These are phyloP conservation scores for Muschampia staudingeri DNA, from an alignment of 2,888 invertebrate species.

Conservation along the genomic window DNA sequence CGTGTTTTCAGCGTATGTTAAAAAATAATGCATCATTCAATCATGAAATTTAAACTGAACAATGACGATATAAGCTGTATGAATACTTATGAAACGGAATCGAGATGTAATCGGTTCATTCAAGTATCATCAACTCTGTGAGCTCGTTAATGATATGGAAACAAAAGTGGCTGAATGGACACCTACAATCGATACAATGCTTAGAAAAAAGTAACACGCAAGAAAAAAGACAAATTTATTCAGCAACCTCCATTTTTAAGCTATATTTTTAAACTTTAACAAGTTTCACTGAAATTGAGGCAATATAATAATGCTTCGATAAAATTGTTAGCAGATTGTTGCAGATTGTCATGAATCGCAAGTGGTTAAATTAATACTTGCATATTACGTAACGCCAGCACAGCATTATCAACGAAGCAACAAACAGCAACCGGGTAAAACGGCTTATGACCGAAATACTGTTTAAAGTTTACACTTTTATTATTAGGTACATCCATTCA, in stretches of 20 bases:
- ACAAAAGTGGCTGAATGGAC: conserved; percentile 48
- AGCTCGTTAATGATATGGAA: conserved; percentile 60
- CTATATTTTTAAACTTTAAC: too few species aligned
- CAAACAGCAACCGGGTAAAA: too few species aligned
- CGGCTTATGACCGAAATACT: too few species aligned
- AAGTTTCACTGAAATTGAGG: not conserved
- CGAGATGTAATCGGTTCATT: conserved; percentile 71
- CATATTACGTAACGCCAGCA: too few species aligned
- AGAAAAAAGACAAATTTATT: not conserved
- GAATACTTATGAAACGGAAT: conserved; percentile 60
- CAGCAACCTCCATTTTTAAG: not conserved
- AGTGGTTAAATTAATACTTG: too few species aligned
- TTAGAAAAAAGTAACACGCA: not conserved
- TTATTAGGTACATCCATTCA: conserved; percentile 8
- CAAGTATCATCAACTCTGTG: conserved; percentile 63
- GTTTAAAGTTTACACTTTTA: conserved; percentile 6
- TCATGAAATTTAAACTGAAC: conserved; percentile 52
- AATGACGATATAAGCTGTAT: conserved; percentile 47
- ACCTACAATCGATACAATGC: conserved; percentile 3
- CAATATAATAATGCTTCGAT: not conserved
- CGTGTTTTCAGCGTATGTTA: conserved; percentile 46
- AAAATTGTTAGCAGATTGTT: not conserved
- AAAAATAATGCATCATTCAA: conserved; percentile 43
- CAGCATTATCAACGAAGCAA: too few species aligned
- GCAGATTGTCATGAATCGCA: not conserved